Conservation (phyloP, 2,113 vertebrate genomes). For the Tricholaema leucomelas region DNA sequence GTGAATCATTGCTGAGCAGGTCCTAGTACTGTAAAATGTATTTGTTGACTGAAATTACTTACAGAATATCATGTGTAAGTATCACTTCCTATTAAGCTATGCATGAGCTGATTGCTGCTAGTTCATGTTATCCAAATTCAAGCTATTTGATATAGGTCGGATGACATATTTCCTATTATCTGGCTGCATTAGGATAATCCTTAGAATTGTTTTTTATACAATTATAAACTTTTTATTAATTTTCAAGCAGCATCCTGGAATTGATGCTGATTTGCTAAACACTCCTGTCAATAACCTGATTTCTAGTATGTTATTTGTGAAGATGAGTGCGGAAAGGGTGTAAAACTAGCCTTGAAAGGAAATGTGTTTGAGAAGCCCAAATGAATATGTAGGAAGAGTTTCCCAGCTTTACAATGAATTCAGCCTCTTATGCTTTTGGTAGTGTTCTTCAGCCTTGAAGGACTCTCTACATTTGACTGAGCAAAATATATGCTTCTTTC, state of each 20-base stretch:
- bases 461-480: background rate
- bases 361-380: background rate
- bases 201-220: background rate
- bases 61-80: background rate
- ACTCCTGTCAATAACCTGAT: constrained; percentile 27
- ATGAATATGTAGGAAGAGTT: background rate
- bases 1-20: background rate
- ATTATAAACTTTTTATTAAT: background rate
- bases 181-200: constrained; percentile 8
- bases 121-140: background rate
- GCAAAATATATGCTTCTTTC: background rate
- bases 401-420: background rate
- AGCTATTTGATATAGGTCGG: background rate
- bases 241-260: constrained; percentile 13
- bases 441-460: background rate
- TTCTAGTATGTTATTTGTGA: constrained; percentile 8
- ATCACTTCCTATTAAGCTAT: background rate
- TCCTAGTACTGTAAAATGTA: background rate
- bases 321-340: background rate
- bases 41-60: constrained; percentile 31
- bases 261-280: background rate
- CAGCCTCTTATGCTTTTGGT: background rate
- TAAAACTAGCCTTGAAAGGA: background rate
- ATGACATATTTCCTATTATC: constrained; percentile 11
- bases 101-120: background rate